Percentiles rank a stretch among this genome's conserved stretches.
Conservation (phyloP, 2,888 invertebrate genomes). For the Eupithecia dodoneata region DNA sequence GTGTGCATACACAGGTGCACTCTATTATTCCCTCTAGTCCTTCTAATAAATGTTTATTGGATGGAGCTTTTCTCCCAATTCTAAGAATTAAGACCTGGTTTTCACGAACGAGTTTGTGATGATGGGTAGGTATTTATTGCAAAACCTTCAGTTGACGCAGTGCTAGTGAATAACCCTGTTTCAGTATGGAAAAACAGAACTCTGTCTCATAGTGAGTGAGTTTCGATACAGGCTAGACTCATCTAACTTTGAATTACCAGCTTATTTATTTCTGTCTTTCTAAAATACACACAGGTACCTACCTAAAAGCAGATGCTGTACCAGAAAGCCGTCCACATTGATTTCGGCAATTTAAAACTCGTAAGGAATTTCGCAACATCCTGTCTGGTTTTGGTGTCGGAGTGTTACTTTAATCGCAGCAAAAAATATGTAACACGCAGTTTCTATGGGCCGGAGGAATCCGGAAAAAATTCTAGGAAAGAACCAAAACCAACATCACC, state of each 20-base stretch:
- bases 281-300: slow-evolving; percentile 22
- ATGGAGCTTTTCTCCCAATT: not conserved
- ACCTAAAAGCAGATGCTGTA: slow-evolving; percentile 50
- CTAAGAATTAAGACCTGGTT: too few species aligned
- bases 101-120: too few species aligned
- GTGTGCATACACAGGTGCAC: too few species aligned
- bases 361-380: slow-evolving; percentile 58
- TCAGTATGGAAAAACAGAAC: not conserved
- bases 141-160: not conserved
- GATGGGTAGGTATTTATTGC: too few species aligned
- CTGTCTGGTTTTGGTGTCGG: slow-evolving; percentile 23
- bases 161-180: too few species aligned
- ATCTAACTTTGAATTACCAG: not conserved
- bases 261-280: not conserved
- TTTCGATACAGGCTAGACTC: not conserved
- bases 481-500: not conserved
- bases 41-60: not conserved
- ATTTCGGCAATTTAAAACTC: slow-evolving; percentile 48
- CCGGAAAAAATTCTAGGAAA: not conserved
- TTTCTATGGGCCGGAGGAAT: not conserved
- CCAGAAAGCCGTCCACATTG: slow-evolving; percentile 57
- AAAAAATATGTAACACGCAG: not conserved
- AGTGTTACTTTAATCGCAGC: not conserved
- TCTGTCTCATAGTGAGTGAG: not conserved
- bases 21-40: not conserved